Conservation (phyloP, 2,888 invertebrate genomes). For the Ischnus inquisitorius region DNA sequence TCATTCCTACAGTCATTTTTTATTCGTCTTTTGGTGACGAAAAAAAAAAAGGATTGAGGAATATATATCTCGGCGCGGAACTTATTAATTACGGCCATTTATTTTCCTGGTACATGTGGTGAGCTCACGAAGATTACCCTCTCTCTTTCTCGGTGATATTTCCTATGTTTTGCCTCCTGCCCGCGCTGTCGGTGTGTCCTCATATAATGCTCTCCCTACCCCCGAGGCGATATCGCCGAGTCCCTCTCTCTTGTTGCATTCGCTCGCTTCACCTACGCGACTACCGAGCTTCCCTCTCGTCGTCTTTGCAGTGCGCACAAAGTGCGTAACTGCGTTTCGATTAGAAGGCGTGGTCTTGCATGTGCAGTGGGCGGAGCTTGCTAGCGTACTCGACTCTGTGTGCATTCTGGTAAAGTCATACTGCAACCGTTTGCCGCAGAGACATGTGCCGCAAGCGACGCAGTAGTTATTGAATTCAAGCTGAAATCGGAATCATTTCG, state of each 20-base stretch:
- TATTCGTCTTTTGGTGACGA: not conserved
- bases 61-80: constrained; percentile 19
- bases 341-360: constrained; percentile 81
- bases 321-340: constrained; percentile 75
- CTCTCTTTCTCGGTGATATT: constrained; percentile 51
- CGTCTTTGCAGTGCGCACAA: constrained; percentile 57
- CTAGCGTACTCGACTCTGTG: constrained; percentile 69
- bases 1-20: not conserved
- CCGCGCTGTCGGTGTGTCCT: constrained; percentile 49
- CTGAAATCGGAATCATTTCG: no score
- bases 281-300: constrained; percentile 15
- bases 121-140: constrained; percentile 35
- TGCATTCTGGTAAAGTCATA: constrained; percentile 50
- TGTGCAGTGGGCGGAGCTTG: constrained; percentile 79
- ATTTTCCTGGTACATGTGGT: constrained; percentile 41
- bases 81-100: constrained; percentile 55
- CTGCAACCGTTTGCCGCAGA: constrained; percentile 3
- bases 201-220: constrained; percentile 57
- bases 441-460: not conserved
- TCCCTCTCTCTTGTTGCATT: constrained; percentile 34
- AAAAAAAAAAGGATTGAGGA: not conserved
- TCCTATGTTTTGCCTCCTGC: constrained; percentile 51
- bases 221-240: constrained; percentile 22
- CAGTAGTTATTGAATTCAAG: not conserved
- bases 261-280: constrained; percentile 9